A percentile compares a stretch with the other conserved stretches of the same genome.
Conservation (phyloP, 2,888 invertebrate genomes). For the Drosophila tripunctata region DNA sequence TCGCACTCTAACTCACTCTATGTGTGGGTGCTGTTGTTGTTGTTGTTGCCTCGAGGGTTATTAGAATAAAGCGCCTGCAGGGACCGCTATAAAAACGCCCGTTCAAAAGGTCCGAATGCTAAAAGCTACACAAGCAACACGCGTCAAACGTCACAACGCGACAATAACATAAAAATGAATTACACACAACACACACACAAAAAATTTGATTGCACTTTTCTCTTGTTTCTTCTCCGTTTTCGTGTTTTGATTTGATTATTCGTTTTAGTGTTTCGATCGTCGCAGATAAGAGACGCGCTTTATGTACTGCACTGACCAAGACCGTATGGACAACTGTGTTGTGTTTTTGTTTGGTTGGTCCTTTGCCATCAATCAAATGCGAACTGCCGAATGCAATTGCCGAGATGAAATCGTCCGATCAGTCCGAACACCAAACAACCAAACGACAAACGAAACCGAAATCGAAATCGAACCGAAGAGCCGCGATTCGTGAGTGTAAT, state of each 20-base stretch:
- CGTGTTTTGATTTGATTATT: constrained; percentile 21
- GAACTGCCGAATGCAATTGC: constrained; percentile 63
- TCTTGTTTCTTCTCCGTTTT: not conserved
- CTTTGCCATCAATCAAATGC: constrained; percentile 63
- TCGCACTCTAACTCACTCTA: not conserved
- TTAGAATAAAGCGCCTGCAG: constrained; percentile 57
- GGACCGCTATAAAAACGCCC: constrained; percentile 70
- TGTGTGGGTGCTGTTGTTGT: constrained; percentile 30
- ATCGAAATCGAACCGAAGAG: constrained; percentile 42
- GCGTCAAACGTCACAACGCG: constrained; percentile 34
- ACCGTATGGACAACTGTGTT: constrained; percentile 54
- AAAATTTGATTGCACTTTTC: constrained; percentile 55
- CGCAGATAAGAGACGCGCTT: constrained; percentile 3
- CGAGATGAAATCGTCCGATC: constrained; percentile 57
- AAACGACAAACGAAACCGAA: constrained; percentile 41
- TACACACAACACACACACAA: constrained; percentile 38
- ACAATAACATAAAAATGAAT: constrained; percentile 48
- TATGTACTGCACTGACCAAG: constrained; percentile 65
- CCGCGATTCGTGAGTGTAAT: constrained; percentile 3
- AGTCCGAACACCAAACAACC: constrained; percentile 47
- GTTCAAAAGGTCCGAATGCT: constrained; percentile 38
- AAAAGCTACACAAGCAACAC: constrained; percentile 10
- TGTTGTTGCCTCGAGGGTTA: constrained; percentile 43
- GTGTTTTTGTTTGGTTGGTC: too few species aligned
- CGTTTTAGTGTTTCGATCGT: constrained; percentile 1